Evolutionary conservation across 1,140 invertebrate species (phyloP).

Genomic region (Ips typographus): DNA sequence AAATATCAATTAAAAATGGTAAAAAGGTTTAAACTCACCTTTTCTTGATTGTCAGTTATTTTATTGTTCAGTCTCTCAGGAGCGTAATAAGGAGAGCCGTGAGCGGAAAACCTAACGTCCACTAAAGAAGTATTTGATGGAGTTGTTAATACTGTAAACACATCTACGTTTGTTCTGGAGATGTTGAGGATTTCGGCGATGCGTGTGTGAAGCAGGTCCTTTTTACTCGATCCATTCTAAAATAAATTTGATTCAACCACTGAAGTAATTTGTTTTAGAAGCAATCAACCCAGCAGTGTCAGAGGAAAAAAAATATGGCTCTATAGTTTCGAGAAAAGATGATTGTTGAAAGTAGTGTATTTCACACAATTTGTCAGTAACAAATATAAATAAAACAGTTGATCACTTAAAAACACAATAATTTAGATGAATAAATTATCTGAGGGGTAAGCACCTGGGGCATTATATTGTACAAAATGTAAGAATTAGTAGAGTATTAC

Average conservation of each 20-base stretch:
- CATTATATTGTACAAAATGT: no score
- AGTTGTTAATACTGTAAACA: constrained; percentile 84
- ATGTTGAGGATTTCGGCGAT: constrained; percentile 76
- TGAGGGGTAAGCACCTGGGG: no score
- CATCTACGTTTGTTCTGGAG: constrained; percentile 80
- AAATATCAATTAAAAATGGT: constrained; percentile 2
- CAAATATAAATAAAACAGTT: no score
- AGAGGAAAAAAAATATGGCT: background rate
- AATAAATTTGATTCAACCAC: constrained; percentile 27
- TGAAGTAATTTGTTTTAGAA: no score
- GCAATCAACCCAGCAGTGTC: no score
- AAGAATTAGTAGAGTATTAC: no score
- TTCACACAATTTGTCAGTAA: no score
- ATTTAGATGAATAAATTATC: no score
- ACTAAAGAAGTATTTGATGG: constrained; percentile 60
- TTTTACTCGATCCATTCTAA: constrained; percentile 67
- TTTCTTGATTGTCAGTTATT: constrained; percentile 54
- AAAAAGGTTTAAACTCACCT: constrained; percentile 54
- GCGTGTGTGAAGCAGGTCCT: constrained; percentile 68
- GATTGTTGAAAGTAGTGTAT: no score
- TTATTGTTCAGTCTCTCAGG: constrained; percentile 83
- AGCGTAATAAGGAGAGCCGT: constrained; percentile 88
- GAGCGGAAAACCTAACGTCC: constrained; percentile 88
- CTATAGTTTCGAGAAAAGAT: no score
- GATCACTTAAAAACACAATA: no score